These are phyloP conservation scores for Sebastes goodei DNA, from an alignment of 2,797 vertebrate genomes.

Conservation along the genomic window DNA sequence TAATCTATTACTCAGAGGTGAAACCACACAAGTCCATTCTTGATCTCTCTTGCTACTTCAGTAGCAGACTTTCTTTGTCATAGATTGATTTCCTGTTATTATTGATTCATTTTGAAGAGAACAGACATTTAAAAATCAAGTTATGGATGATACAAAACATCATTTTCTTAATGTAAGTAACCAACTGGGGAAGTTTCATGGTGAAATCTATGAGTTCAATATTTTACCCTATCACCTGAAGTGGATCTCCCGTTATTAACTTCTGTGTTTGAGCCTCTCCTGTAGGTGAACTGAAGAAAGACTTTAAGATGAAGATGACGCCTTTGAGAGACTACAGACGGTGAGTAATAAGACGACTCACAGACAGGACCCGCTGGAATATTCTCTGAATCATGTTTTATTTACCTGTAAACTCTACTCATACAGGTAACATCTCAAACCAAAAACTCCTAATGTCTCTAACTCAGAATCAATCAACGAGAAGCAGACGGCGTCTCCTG, in stretches of 20 bases:
- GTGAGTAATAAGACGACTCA: background rate
- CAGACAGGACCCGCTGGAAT: background rate
- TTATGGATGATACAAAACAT: too few relatives aligned
- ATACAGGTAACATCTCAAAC: background rate
- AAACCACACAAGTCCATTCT: constrained; percentile 20
- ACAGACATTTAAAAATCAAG: background rate
- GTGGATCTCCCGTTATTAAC: too few relatives aligned
- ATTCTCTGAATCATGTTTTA: background rate
- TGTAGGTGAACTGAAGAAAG: background rate
- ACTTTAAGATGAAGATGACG: background rate
- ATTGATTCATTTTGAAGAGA: background rate
- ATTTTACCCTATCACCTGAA: too few relatives aligned
- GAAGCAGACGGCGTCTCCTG: too few relatives aligned
- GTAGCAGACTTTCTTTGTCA: background rate
- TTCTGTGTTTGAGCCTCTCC: background rate
- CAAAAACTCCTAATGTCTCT: background rate
- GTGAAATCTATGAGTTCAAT: too few relatives aligned
- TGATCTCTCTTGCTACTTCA: background rate
- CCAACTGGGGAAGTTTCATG: too few relatives aligned
- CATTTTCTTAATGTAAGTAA: too few relatives aligned
- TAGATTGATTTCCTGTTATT: background rate
- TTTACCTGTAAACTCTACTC: background rate
- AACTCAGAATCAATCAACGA: too few relatives aligned
- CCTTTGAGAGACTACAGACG: background rate
- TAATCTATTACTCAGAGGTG: background rate